phyloP scores from a whole-genome alignment of 2,888 invertebrate genomes.

The Lepidonotus clava region DNA sequence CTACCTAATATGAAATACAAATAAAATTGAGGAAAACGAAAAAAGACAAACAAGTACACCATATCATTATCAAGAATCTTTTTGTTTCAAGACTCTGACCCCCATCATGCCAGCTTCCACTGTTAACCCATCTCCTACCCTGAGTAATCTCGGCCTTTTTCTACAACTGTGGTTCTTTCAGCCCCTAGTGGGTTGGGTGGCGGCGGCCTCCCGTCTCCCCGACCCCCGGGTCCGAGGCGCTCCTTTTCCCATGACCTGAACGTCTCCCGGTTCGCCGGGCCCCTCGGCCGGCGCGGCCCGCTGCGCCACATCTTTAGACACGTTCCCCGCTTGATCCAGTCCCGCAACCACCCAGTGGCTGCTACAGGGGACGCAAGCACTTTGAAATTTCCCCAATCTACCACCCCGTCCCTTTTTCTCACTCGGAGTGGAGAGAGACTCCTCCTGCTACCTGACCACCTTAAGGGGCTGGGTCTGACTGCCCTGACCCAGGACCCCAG shows the following conservation, averaged over 20 bases:
- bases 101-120: too few species aligned
- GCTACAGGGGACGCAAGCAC: too few species aligned
- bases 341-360: too few species aligned
- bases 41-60: too few species aligned
- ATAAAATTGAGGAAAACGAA: too few species aligned
- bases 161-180: conserved; percentile 3
- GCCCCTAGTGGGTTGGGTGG: background rate
- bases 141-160: too few species aligned
- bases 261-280: background rate
- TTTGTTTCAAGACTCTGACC: too few species aligned
- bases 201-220: background rate
- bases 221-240: background rate
- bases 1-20: too few species aligned
- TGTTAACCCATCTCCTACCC: too few species aligned
- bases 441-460: background rate
- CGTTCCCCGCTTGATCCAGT: background rate
- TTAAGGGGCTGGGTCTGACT: background rate
- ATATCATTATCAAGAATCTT: too few species aligned
- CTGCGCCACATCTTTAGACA: conserved; percentile 15
- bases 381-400: too few species aligned
- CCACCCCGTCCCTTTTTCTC: background rate
- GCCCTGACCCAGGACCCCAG: background rate
- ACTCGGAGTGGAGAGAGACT: too few species aligned
- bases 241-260: background rate
- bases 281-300: background rate